Evolutionary conservation across 2,797 vertebrate species (phyloP).

Genomic region (Margarornis squamiger): DNA sequence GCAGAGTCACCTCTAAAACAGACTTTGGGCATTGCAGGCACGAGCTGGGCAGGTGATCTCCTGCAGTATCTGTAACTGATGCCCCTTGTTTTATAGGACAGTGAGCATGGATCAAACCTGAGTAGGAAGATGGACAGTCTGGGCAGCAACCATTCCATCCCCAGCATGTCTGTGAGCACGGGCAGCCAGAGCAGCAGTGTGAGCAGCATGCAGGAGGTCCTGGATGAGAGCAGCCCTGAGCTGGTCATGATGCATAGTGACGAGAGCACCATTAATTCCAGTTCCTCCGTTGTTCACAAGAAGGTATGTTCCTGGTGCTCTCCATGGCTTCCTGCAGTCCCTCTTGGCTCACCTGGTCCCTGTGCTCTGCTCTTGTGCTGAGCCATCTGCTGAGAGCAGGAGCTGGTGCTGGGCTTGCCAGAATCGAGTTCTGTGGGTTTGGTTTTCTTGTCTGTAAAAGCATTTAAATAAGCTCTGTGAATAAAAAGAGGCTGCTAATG

Average conservation of each 20-base stretch:
- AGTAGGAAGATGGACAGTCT: conserved; percentile 95
- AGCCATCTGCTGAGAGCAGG: neutral
- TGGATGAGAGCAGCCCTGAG: conserved; percentile 92
- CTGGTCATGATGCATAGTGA: conserved; percentile 87
- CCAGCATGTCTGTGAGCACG: conserved; percentile 94
- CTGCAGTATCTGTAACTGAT: conserved; percentile 41
- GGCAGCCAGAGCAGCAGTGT: conserved; percentile 98
- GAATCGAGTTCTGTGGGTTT: neutral
- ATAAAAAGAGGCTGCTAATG: neutral
- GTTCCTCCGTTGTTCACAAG: conserved; percentile 83
- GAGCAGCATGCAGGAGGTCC: conserved; percentile 97
- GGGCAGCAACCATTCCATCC: conserved; percentile 97
- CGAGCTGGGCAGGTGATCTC: neutral
- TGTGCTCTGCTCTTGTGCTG: neutral
- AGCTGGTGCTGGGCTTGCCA: neutral
- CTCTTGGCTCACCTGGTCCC: neutral
- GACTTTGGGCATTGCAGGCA: neutral
- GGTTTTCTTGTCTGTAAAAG: neutral
- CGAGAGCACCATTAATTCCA: conserved; percentile 86
- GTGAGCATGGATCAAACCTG: conserved; percentile 85
- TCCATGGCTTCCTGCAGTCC: neutral
- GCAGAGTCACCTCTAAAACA: conserved; percentile 38
- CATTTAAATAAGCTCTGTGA: neutral
- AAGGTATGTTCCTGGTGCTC: conserved; percentile 82
- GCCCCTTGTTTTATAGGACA: conserved; percentile 85